Conservation (phyloP, 2,113 vertebrate species). For the Microcebus griseorufus region DNA sequence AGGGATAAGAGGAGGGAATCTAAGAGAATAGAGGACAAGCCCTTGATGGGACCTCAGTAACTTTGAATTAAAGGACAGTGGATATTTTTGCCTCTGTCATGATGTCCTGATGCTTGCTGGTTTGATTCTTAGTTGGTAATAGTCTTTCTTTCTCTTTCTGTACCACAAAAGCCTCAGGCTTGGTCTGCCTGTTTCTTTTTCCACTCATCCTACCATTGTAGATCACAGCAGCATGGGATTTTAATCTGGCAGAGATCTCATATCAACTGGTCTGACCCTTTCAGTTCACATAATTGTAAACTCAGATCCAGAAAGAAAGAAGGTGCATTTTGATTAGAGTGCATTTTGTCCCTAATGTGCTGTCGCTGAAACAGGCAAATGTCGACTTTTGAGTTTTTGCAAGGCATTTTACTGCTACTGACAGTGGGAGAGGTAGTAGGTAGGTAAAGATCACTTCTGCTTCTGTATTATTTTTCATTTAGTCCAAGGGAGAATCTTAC, state of each 20-base stretch:
- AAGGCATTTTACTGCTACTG: neutral
- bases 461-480: neutral
- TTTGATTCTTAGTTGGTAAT: neutral
- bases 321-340: neutral
- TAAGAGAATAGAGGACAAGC: neutral
- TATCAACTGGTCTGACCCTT: neutral
- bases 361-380: neutral
- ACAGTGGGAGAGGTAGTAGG: neutral
- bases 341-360: neutral
- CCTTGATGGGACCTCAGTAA: neutral
- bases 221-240: neutral
- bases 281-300: neutral
- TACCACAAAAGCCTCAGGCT: neutral
- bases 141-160: slow-evolving; percentile 28
- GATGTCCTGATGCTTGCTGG: neutral
- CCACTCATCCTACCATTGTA: neutral
- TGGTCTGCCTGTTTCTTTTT: neutral
- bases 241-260: neutral
- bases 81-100: neutral
- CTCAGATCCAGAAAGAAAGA: neutral
- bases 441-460: neutral
- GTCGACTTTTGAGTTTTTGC: slow-evolving; percentile 5
- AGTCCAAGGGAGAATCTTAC: neutral
- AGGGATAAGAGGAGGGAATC: neutral
- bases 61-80: neutral